A percentile compares a stretch with the other conserved stretches of the same genome.
phyloP scores from a whole-genome alignment of 2,113 vertebrate genomes.

The Daubentonia madagascariensis region DNA sequence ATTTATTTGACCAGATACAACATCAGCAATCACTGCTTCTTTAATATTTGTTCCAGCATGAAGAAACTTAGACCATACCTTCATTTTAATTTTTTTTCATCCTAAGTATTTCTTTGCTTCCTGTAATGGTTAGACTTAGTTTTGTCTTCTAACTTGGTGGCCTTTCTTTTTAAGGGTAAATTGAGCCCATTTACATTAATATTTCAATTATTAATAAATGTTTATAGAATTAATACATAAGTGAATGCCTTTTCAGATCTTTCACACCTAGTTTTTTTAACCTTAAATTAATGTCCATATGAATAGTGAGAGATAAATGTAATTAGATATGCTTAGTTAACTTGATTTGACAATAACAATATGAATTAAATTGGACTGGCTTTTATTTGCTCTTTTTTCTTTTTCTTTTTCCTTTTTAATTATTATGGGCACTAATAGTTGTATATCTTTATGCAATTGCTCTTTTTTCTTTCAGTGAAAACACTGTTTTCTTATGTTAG shows the following conservation, averaged over 20 bases:
- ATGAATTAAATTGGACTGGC: background rate
- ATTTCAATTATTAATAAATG: background rate
- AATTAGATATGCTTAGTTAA: background rate
- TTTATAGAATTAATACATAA: background rate
- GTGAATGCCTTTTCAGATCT: background rate
- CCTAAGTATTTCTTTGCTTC: conserved; percentile 33
- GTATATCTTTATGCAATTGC: background rate
- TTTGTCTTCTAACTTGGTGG: conserved; percentile 15
- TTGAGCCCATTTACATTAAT: background rate
- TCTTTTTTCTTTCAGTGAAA: background rate
- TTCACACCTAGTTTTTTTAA: background rate
- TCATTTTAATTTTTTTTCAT: background rate
- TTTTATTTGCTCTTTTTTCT: background rate
- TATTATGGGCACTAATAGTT: too few species aligned
- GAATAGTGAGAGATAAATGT: background rate
- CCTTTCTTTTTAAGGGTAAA: background rate
- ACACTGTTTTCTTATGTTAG: background rate
- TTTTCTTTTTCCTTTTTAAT: background rate
- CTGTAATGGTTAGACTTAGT: background rate
- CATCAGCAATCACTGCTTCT: background rate
- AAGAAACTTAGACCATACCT: background rate
- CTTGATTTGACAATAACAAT: background rate
- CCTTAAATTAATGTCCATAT: background rate
- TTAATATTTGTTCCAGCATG: too few species aligned
- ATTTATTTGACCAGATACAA: background rate